Conservation (phyloP, 1,140 invertebrate genomes). For the Neodiprion lecontei region DNA sequence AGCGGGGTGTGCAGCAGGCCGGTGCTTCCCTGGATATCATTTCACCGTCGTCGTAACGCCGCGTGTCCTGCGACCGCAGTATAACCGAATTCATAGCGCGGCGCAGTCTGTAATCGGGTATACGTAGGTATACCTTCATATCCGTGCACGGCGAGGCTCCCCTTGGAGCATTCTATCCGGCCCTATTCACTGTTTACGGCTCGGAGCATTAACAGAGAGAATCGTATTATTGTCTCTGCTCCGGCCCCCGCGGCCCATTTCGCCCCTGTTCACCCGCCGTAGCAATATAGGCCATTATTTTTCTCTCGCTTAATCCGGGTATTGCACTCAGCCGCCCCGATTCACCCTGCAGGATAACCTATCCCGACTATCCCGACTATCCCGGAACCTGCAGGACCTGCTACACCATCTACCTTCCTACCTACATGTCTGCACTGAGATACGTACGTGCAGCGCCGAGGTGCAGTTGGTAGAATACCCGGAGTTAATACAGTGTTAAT, state of each 20-base stretch:
- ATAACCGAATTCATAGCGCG: conserved; percentile 3
- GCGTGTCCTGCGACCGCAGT: neutral
- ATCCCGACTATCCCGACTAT: neutral
- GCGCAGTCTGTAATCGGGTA: conserved; percentile 11
- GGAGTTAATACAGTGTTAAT: conserved; percentile 7
- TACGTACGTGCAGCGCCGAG: too few species aligned
- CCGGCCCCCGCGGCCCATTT: conserved; percentile 11
- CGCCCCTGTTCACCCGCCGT: conserved; percentile 15
- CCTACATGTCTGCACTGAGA: too few species aligned
- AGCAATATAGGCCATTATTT: conserved; percentile 1
- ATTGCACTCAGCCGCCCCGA: neutral
- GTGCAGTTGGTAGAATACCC: neutral
- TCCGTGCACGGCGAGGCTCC: conserved; percentile 31
- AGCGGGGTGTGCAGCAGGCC: too few species aligned
- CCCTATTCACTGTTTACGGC: conserved; percentile 52
- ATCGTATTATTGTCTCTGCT: conserved; percentile 32
- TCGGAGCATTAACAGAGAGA: conserved; percentile 49
- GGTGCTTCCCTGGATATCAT: too few species aligned
- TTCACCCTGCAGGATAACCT: neutral
- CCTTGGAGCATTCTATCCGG: conserved; percentile 49
- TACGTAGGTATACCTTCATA: neutral
- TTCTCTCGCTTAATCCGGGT: neutral
- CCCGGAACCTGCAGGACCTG: conserved; percentile 12
- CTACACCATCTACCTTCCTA: conserved; percentile 17
- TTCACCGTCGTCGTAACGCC: neutral